Evolutionary conservation across 2,797 vertebrate genomes (phyloP), one percentile per base, ranked within the genome.

Genomic region (Fratercula arctica): DNA sequence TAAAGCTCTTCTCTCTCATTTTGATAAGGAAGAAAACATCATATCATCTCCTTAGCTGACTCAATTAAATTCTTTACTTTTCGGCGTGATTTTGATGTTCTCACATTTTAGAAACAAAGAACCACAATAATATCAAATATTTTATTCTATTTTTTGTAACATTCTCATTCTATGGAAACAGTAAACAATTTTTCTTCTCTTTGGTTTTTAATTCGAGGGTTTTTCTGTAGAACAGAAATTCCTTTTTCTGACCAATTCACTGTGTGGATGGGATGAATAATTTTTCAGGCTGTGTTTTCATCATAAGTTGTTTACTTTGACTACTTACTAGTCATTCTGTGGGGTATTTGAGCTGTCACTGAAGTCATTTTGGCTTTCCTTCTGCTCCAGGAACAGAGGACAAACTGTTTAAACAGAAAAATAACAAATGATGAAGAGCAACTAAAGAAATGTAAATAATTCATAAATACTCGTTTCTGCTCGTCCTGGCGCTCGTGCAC

Each of bases 341-440:
- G 63, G 87, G 89, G 60, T 87, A 87, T 86, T 43, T 95, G 91
- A 92, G 80, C 69, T 96, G 86, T 92, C 91, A 76, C 51, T 89
- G 85, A 79, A 95, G 87, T 90, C 3, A 54, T 74, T 90, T 89
- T 74, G 85, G 39, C 45, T 92, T 94, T 89, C 85, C 60, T 94
- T 85, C 83, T 89, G 45, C 90, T 95, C 56, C 45, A 20, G 33
- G 61, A 94, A 85, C n/a, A 86, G 63, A 89, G 85, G 87, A 95
- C 89, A 92, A 96, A 86, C 72, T 82, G 67, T 89, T 96, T 93
- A 82, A 96, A 95, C 54, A 89, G 87, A 41, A 88, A 85, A 95
- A 88, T n/a, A 92, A 56, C 69, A 89, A 84, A 76, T 26, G 6
- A 84, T 28, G 88, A 96, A 61, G 29, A 86, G 60, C 53, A 77